A percentile compares a stretch with the other conserved stretches of the same genome.
Conservation (phyloP, 2,113 vertebrate species). For the Dolichotis patagonum region DNA sequence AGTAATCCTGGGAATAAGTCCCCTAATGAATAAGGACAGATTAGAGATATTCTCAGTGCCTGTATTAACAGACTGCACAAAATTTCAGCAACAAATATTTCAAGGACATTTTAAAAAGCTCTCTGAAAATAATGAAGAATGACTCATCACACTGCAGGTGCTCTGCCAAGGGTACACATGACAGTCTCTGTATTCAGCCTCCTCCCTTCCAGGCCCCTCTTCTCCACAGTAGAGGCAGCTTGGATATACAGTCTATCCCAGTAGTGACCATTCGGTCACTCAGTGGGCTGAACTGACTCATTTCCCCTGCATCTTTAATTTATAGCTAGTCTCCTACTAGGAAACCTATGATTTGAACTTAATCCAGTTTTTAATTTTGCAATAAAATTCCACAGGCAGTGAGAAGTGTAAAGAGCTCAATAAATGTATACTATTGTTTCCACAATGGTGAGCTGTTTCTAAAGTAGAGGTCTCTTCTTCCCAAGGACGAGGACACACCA, state of each 20-base stretch:
- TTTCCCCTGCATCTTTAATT: not conserved
- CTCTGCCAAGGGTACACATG: not conserved
- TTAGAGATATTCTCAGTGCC: not conserved
- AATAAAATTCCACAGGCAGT: not conserved
- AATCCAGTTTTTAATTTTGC: not conserved
- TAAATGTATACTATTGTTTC: not conserved
- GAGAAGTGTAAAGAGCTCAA: not conserved
- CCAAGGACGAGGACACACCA: not conserved
- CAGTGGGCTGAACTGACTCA: not conserved
- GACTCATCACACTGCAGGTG: not conserved
- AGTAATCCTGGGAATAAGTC: not conserved
- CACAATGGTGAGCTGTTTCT: not conserved
- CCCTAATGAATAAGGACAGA: not conserved
- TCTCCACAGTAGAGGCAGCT: not conserved
- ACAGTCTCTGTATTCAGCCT: not conserved
- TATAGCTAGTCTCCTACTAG: not conserved
- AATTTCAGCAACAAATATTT: not conserved
- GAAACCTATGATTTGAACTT: constrained; percentile 23
- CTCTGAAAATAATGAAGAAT: not conserved
- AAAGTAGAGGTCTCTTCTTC: not conserved
- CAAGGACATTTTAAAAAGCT: not conserved
- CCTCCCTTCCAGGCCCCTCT: not conserved
- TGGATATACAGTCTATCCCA: not conserved
- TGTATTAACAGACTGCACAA: not conserved
- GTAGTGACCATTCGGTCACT: not conserved